Base-by-base conservation (phyloP, 2,888 invertebrate genomes). In the Platycheirus rosarum region DNA sequence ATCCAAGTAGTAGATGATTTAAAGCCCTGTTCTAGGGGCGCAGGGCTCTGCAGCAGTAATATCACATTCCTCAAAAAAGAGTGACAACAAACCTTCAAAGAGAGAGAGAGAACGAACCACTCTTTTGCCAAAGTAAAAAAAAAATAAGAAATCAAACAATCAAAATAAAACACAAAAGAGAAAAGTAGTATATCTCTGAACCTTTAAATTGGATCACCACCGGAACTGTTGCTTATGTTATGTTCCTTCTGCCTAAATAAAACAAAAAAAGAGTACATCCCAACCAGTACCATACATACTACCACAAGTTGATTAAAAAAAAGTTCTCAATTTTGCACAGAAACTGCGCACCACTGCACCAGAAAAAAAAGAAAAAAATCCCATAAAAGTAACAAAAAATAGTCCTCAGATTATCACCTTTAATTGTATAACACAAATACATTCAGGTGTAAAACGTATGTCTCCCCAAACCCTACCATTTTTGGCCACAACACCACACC, bases 361-460 rank as follows among this genome's bases (percentile, higher is more conserved):
- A 40, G 37, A 60, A 44, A 11, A 8, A 20, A 29, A 9, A 60
- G 23, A 44, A 26, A 14, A 29, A 60, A 29, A 2, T 13, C 23
- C 7, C 3, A 11, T 5, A 40, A 40, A 37, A 40, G 20, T 18
- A 37, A 5, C 11, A 55, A 46, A 70, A 57, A 60, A 29, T 49
- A 53, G 57, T 76, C 76, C 65, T 63, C 63, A 77, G 66, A 71
- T 71, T 82, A 77, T 77, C 71, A 82, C 76, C 76, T 77, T 73
- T 44, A 53, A 77, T 76, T 48, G 80, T 82, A 82, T 77, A 82
- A 71, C 71, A 82, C 82, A 76, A 73, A 82, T 71, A 82, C 82
- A 82, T 42, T 77, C 82, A 82, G 77, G 77, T 82, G 77, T 44
- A 77, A 77, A 77, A 62, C 71, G 82, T 71, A 82, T 71, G 76